A percentile compares a stretch with the other conserved stretches of the same genome.
Conservation (phyloP, 2,888 invertebrate genomes). For the Lasius platythorax region DNA sequence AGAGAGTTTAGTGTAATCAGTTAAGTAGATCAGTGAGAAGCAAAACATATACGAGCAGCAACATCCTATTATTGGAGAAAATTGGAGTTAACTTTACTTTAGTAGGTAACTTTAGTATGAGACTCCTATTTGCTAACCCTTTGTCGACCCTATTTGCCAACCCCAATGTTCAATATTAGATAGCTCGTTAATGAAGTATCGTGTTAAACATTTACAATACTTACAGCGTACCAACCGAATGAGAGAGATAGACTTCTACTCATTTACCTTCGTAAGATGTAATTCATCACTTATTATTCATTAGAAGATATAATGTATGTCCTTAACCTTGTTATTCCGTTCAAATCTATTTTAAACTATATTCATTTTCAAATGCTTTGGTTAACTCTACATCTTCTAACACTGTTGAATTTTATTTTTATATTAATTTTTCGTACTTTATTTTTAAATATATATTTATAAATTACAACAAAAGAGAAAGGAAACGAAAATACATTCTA, state of each 20-base stretch:
- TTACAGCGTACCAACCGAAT: not conserved
- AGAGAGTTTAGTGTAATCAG: not conserved
- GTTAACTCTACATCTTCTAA: not conserved
- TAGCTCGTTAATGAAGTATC: constrained; percentile 41
- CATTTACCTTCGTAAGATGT: constrained; percentile 4
- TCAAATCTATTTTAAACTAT: not conserved
- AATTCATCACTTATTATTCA: not conserved
- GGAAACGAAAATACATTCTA: not conserved
- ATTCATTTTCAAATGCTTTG: not conserved
- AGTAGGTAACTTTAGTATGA: constrained; percentile 12
- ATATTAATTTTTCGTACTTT: not conserved
- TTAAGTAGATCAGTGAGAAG: constrained; percentile 6
- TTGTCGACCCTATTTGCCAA: constrained; percentile 43
- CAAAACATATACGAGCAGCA: not conserved
- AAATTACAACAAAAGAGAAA: too few relatives aligned
- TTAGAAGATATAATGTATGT: not conserved
- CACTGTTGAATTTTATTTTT: not conserved
- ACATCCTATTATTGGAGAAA: constrained; percentile 32
- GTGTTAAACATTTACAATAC: constrained; percentile 45
- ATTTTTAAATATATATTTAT: constrained; percentile 1
- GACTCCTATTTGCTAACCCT: constrained; percentile 46
- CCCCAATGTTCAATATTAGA: constrained; percentile 46
- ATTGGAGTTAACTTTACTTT: constrained; percentile 34
- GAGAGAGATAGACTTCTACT: not conserved
- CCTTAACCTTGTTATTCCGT: not conserved